Base-by-base conservation (phyloP, 2,797 vertebrate species). In the Coluber constrictor region DNA sequence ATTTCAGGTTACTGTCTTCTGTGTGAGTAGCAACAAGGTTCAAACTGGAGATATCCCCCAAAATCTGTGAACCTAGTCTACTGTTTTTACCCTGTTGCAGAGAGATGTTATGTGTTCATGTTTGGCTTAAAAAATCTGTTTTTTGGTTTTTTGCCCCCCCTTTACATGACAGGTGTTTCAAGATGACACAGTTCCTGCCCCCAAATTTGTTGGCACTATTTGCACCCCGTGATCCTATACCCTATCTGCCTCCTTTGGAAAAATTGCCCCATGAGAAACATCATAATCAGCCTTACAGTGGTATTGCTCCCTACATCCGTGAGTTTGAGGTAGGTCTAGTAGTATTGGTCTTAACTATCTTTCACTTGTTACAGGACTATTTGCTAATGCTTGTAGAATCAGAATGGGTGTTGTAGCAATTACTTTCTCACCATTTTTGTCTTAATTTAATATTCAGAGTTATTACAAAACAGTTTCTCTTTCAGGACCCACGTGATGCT, bases 101-200 rank as follows among this genome's bases (percentile, higher is more conserved):
- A 27, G 12, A 9, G 27, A 25, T 79, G 20, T 12, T 16, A 10
- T 57, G 25, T 79, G 23, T 66, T 23, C 63, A 59, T 60, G 23
- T 60, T 60, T 60, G 59, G 23, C 59, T 60, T 60, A 47, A n/a
- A 5, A 92, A 66, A 56, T 60, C 11, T 90, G n/a, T n/a, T 59
- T 90, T 86, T n/a, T 60, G 5, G 5, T 8, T 70, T 70, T 32
- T n/a, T 90, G 0, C 86, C 1, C 47, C n/a, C 93, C 79, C n/a
- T 86, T 47, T 74, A 32, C 27, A 23, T 87, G 37, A 16, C 70
- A 97, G 97, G 95, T 83, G 94, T 93, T 96, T 97, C 97, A 95
- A 94, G 94, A 99, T 99, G 98, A 99, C 99, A 87, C 99, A 99
- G 97, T 99, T 99, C 97, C 97, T 99, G 93, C 99, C 99, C 11